Conservation (phyloP, 1,140 invertebrate genomes). For the Samia ricini region DNA sequence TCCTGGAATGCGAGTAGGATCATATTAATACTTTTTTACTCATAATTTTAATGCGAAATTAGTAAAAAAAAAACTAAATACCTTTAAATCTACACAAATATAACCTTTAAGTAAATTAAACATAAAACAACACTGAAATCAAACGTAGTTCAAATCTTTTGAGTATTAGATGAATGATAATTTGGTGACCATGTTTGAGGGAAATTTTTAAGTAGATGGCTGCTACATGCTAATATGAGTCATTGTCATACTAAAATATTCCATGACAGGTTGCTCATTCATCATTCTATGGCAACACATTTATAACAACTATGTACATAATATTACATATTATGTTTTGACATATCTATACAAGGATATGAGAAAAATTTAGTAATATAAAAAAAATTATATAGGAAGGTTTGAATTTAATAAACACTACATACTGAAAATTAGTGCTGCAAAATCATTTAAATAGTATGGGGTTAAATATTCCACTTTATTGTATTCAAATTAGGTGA, state of each 20-base stretch:
- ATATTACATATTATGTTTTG: not conserved
- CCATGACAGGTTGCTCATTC: constrained; percentile 1
- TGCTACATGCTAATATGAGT: not conserved
- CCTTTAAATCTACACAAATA: not conserved
- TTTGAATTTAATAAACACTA: too few species aligned
- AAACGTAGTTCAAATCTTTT: not conserved
- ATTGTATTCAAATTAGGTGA: too few species aligned
- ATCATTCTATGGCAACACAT: not conserved
- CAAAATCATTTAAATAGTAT: too few species aligned
- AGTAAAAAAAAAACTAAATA: not conserved
- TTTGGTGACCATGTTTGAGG: not conserved
- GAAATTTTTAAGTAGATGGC: not conserved
- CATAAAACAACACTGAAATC: not conserved
- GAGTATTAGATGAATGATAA: not conserved
- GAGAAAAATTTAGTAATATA: not conserved
- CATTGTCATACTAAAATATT: not conserved
- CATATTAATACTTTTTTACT: not conserved
- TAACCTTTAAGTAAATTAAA: not conserved
- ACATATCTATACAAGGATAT: not conserved
- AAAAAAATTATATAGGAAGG: not conserved
- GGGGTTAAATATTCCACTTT: too few species aligned
- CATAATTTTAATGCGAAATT: not conserved
- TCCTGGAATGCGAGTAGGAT: constrained; percentile 41
- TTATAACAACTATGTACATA: not conserved
- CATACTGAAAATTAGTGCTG: too few species aligned